Evolutionary conservation across 37 sponge, comb jelly and placozoan species (phyloP).

Genomic region (Beroe forskalii): DNA sequence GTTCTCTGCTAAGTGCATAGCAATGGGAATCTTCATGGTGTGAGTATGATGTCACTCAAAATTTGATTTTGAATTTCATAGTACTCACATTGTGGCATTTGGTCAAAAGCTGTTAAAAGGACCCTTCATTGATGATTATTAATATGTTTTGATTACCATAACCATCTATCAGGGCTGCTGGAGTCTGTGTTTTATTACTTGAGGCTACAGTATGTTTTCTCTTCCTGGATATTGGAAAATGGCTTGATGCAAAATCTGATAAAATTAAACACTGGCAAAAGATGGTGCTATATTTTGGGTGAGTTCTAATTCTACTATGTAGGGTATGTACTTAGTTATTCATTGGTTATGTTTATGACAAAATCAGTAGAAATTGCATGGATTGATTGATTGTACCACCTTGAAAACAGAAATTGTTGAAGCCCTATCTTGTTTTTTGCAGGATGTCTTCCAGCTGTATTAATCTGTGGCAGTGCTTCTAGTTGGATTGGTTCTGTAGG

Average conservation of each 20-base stretch:
- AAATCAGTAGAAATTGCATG: too few species aligned
- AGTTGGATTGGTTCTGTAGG: conserved; percentile 21
- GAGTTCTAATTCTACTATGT: not conserved
- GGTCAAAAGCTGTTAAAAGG: too few species aligned
- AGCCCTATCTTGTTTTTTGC: too few species aligned
- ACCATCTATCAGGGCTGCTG: conserved; percentile 23
- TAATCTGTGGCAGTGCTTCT: not conserved
- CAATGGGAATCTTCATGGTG: conserved; percentile 59
- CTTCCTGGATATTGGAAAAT: conserved; percentile 57
- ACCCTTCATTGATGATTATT: too few species aligned
- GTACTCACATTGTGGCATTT: too few species aligned
- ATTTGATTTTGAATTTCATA: too few species aligned
- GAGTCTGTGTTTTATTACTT: conserved; percentile 12
- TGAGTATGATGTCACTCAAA: too few species aligned
- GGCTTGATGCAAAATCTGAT: conserved; percentile 40
- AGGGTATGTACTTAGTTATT: too few species aligned
- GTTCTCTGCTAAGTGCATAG: conserved; percentile 60
- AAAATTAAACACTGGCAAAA: conserved; percentile 26
- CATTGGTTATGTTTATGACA: too few species aligned
- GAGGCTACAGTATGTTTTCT: conserved; percentile 42
- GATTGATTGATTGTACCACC: too few species aligned
- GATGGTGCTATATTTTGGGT: conserved; percentile 46
- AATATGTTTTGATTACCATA: too few species aligned
- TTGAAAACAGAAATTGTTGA: too few species aligned
- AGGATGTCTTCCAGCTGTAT: not conserved